phyloP scores from a whole-genome alignment of 2,888 invertebrate species.

The Eilema griseolum region DNA sequence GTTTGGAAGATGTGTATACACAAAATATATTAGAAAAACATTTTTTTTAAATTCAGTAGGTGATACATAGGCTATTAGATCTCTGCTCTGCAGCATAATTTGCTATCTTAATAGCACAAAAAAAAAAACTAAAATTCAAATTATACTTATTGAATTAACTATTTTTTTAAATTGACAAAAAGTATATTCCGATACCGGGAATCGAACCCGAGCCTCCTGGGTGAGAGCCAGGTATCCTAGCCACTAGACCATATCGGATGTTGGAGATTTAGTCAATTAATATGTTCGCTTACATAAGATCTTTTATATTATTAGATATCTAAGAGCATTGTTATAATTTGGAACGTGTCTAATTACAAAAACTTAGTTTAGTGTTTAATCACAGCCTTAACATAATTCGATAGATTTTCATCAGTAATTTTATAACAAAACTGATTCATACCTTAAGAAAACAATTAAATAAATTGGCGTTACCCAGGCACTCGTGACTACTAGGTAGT shows the following conservation, averaged over 20 bases:
- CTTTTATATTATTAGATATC: too few relatives aligned
- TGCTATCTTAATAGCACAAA: too few relatives aligned
- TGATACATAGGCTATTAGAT: too few relatives aligned
- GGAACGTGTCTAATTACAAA: too few relatives aligned
- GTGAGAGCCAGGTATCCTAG: conserved; percentile 91
- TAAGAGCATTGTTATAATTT: too few relatives aligned
- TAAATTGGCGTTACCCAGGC: neutral
- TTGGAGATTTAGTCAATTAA: neutral
- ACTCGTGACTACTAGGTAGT: neutral
- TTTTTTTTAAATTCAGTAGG: neutral
- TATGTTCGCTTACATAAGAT: neutral
- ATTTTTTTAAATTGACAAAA: neutral
- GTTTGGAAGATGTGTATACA: neutral
- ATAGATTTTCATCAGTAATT: too few relatives aligned
- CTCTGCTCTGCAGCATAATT: too few relatives aligned
- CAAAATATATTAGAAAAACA: neutral
- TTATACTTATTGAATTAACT: too few relatives aligned
- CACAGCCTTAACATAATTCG: too few relatives aligned
- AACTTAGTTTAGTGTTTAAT: too few relatives aligned
- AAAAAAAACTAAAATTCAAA: too few relatives aligned
- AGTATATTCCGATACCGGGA: conserved; percentile 84
- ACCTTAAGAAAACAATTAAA: neutral
- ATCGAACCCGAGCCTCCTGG: conserved; percentile 89
- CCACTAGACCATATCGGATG: conserved; percentile 88
- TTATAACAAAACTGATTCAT: too few relatives aligned